These are phyloP conservation scores for Cephalopachus bancanus DNA, from an alignment of 2,797 vertebrate genomes.

Conservation along the genomic window DNA sequence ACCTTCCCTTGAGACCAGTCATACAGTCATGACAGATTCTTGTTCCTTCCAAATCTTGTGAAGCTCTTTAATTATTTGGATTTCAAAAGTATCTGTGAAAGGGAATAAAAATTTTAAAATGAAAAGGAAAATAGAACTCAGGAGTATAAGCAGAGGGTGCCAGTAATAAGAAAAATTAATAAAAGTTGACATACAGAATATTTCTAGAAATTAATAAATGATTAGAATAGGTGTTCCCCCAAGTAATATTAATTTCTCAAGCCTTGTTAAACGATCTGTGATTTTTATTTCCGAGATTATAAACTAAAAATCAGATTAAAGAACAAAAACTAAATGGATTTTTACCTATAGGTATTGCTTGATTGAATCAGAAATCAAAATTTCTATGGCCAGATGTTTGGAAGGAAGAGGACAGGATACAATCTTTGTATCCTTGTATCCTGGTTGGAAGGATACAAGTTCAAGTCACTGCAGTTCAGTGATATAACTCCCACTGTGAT, in stretches of 20 bases:
- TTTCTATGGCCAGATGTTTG: neutral
- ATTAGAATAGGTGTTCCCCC: neutral
- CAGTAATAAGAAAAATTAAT: constrained; percentile 56
- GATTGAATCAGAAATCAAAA: constrained; percentile 32
- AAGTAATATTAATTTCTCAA: neutral
- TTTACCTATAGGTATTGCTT: constrained; percentile 11
- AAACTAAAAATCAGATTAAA: constrained; percentile 35
- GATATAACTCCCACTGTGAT: neutral
- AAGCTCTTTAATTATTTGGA: constrained; percentile 49
- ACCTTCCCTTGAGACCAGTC: neutral
- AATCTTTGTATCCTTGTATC: neutral
- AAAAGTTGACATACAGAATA: neutral
- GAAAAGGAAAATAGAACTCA: neutral
- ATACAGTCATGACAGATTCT: neutral
- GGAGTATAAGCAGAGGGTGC: neutral
- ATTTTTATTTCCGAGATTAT: constrained; percentile 6
- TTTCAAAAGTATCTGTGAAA: constrained; percentile 66
- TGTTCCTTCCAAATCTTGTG: neutral
- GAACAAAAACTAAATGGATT: neutral
- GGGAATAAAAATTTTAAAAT: constrained; percentile 61
- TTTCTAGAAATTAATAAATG: neutral
- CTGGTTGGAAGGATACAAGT: neutral
- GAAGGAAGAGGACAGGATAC: neutral
- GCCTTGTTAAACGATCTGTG: neutral
- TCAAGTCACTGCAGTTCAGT: neutral